phyloP scores from a whole-genome alignment of 2,113 vertebrate species.

The Carlito syrichta region DNA sequence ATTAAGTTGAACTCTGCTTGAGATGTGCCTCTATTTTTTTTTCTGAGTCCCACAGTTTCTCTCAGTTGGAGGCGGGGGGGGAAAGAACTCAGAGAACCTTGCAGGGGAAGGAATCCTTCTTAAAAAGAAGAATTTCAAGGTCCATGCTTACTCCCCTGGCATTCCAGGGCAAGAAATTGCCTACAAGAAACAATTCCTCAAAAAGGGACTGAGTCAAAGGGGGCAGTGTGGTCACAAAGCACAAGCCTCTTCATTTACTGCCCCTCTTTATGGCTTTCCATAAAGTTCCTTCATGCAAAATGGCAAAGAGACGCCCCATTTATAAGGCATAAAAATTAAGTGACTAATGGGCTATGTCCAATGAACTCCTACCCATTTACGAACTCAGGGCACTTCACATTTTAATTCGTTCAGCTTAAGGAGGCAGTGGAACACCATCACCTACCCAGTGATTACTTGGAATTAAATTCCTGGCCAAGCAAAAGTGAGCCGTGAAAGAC shows the following conservation, averaged over 20 bases:
- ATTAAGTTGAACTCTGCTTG: background rate
- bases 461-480: slow-evolving; percentile 44
- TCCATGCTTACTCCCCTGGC: background rate
- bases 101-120: background rate
- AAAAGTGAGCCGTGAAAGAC: slow-evolving; percentile 46
- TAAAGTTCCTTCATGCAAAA: slow-evolving; percentile 61
- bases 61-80: background rate
- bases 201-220: background rate
- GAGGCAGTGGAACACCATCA: background rate
- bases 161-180: slow-evolving; percentile 12
- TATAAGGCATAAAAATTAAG: slow-evolving; percentile 71
- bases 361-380: slow-evolving; percentile 68
- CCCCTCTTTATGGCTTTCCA: slow-evolving; percentile 49
- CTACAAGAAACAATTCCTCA: background rate
- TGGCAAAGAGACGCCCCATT: slow-evolving; percentile 63
- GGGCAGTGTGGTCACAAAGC: background rate
- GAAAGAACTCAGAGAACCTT: background rate
- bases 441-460: slow-evolving; percentile 16
- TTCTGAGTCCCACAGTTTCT: background rate
- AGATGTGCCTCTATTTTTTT: background rate
- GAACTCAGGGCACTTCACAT: slow-evolving; percentile 23
- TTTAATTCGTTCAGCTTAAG: slow-evolving; percentile 63
- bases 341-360: slow-evolving; percentile 71
- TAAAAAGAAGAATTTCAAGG: background rate
- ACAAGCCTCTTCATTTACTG: slow-evolving; percentile 21